These are phyloP conservation scores for Hyperoplus lanceolatus DNA, from an alignment of 2,797 vertebrate genomes.

Conservation along the genomic window DNA sequence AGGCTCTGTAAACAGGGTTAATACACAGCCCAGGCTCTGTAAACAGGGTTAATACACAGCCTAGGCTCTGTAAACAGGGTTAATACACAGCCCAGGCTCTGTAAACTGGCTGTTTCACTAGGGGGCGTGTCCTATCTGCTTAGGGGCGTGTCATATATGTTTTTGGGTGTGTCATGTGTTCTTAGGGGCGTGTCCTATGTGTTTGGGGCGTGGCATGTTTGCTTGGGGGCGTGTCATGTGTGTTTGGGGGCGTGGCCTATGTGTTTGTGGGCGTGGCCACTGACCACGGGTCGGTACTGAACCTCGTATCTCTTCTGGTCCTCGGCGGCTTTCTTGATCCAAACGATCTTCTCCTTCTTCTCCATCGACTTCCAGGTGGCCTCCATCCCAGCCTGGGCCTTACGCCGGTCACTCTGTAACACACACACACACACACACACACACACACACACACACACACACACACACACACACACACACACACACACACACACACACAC, in stretches of 20 bases:
- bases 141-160: too few species aligned
- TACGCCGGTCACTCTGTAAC: conserved; percentile 83
- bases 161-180: too few species aligned
- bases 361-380: conserved; percentile 87
- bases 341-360: conserved; percentile 89
- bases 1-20: too few species aligned
- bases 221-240: too few species aligned
- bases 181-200: neutral
- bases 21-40: too few species aligned
- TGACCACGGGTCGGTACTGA: conserved; percentile 81
- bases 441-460: neutral
- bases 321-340: conserved; percentile 90
- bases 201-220: conserved; percentile 32
- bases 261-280: conserved; percentile 63
- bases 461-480: too few species aligned
- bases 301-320: conserved; percentile 91
- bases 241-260: neutral
- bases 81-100: too few species aligned
- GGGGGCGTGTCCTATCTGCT: too few species aligned
- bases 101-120: too few species aligned
- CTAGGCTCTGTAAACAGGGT: too few species aligned
- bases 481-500: conserved; percentile 4
- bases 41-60: too few species aligned
- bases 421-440: neutral
- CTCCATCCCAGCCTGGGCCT: conserved; percentile 85